Evolutionary conservation across 2,888 invertebrate species (phyloP).

Genomic region (Germaria angustata): DNA sequence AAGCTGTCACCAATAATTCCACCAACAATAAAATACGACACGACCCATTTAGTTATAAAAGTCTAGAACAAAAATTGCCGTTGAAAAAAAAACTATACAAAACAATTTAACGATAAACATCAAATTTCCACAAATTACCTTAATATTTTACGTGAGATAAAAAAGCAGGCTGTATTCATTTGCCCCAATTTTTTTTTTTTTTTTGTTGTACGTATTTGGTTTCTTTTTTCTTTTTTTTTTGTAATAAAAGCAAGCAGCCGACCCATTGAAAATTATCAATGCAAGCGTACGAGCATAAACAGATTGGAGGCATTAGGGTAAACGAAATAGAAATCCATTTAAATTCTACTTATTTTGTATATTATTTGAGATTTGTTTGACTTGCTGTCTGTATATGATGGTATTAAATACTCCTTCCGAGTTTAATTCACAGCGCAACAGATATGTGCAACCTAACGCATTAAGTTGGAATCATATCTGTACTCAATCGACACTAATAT

Average conservation of each 20-base stretch:
- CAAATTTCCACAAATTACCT: constrained; percentile 80
- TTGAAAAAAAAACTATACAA: constrained; percentile 74
- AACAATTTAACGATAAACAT: constrained; percentile 79
- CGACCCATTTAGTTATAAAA: constrained; percentile 1
- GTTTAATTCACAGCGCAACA: not conserved
- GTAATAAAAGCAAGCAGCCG: not conserved
- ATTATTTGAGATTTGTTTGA: constrained; percentile 15
- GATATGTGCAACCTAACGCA: not conserved
- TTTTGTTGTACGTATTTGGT: not conserved
- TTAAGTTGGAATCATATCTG: too few relatives aligned
- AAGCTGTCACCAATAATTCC: not conserved
- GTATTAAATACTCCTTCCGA: not conserved
- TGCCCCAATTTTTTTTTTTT: not conserved
- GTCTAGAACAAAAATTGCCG: constrained; percentile 39
- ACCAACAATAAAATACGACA: not conserved
- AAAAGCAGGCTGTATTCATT: constrained; percentile 72
- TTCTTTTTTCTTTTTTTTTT: too few relatives aligned
- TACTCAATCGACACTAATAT: too few relatives aligned
- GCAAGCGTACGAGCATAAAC: not conserved
- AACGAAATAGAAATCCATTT: constrained; percentile 16
- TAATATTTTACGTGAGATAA: constrained; percentile 79
- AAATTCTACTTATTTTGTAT: constrained; percentile 6
- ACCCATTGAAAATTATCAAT: not conserved
- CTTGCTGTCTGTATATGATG: not conserved
- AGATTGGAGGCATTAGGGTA: not conserved